A percentile compares a stretch with the other conserved stretches of the same genome.
These are phyloP conservation scores for Arrhamphus sclerolepis DNA, from an alignment of 2,797 vertebrate species.

Conservation along the genomic window DNA sequence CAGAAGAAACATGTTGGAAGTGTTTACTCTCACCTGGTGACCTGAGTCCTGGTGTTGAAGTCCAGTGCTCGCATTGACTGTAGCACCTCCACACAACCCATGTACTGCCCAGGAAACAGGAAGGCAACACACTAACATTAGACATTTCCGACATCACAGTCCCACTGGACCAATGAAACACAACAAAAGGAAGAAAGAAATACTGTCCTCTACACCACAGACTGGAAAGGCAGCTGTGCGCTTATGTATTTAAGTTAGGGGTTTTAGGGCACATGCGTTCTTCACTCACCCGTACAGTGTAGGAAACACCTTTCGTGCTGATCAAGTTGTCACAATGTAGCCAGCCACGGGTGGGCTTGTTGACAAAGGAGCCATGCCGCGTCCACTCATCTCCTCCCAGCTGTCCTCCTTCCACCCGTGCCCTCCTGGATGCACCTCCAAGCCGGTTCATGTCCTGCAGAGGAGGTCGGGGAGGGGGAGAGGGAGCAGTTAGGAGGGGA, in stretches of 20 bases:
- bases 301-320: slow-evolving; percentile 94
- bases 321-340: slow-evolving; percentile 94
- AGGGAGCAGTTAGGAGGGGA: slow-evolving; percentile 81
- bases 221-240: slow-evolving; percentile 7
- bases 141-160: slow-evolving; percentile 49
- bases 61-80: slow-evolving; percentile 98
- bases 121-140: slow-evolving; percentile 55
- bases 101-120: slow-evolving; percentile 86
- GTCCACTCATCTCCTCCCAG: slow-evolving; percentile 98
- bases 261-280: slow-evolving; percentile 10
- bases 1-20: neutral
- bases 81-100: slow-evolving; percentile 98
- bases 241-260: slow-evolving; percentile 5
- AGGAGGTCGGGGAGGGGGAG: slow-evolving; percentile 85
- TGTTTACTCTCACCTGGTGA: slow-evolving; percentile 88
- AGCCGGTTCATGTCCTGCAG: slow-evolving; percentile 99
- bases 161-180: slow-evolving; percentile 15
- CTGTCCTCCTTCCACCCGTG: slow-evolving; percentile 96
- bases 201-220: neutral
- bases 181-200: slow-evolving; percentile 22
- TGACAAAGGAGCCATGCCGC: slow-evolving; percentile 97
- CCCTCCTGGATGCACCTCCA: slow-evolving; percentile 91
- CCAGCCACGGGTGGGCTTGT: slow-evolving; percentile 96
- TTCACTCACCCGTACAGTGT: slow-evolving; percentile 89
- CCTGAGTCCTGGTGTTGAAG: slow-evolving; percentile 97